phyloP scores from a whole-genome alignment of 64 coral and sea anemone genomes.

The Montipora capricornis region DNA sequence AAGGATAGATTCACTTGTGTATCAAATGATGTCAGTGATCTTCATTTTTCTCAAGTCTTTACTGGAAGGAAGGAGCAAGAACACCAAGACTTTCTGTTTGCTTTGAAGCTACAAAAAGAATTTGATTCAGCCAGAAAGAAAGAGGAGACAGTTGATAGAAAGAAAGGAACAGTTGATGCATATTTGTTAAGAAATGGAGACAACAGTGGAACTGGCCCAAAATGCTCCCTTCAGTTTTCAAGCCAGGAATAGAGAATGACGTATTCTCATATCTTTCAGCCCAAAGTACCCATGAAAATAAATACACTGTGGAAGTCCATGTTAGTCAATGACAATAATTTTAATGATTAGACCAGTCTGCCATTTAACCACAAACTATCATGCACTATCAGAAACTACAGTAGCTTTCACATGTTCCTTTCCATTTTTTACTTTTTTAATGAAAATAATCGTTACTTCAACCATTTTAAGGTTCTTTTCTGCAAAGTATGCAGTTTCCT shows the following conservation, averaged over 20 bases:
- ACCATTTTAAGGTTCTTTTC: no score
- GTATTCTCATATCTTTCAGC: neutral
- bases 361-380: no score
- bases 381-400: no score
- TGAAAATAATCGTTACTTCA: no score
- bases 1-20: conserved; percentile 32
- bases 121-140: conserved; percentile 59
- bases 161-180: conserved; percentile 74
- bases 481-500: no score
- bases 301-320: no score
- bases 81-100: conserved; percentile 80
- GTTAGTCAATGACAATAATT: no score
- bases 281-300: no score
- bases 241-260: no score
- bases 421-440: no score
- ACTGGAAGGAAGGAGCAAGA: conserved; percentile 77
- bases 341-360: no score
- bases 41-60: conserved; percentile 22
- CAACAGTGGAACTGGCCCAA: neutral
- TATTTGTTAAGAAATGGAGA: conserved; percentile 68
- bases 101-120: conserved; percentile 84
- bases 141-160: conserved; percentile 54
- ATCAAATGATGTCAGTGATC: conserved; percentile 35
- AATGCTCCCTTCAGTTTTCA: neutral
- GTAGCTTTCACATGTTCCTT: no score